Base-by-base conservation (phyloP, 2,888 invertebrate genomes). In the Meta bourneti region DNA sequence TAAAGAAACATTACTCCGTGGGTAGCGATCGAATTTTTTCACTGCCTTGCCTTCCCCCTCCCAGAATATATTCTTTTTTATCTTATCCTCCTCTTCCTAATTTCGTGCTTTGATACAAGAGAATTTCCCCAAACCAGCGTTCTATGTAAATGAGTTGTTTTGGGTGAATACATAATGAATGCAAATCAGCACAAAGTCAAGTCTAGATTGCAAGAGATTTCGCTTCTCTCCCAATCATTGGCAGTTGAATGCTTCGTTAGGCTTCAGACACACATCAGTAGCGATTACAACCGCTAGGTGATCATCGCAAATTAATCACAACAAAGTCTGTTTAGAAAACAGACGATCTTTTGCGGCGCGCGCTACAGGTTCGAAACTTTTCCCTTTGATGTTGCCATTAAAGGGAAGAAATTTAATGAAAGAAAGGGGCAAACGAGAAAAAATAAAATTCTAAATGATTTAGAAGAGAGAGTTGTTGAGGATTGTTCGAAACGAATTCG, bases 261-360 rank as follows among this genome's bases (percentile, higher is more conserved):
- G 49, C 82, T 87, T 69, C 70, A 70, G 86, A 81, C 80, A 79
- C 86, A 86, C 86, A 86, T 70, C 91, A 71, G 87, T 91, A 79
- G 82, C 91, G 91, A 91, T 91, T 91, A 91, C 91, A 91, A 88
- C 87, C 87, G 69, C 82, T 83, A 91, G 91, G 91, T 91, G 91
- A 91, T 91, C 91, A 91, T 91, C 91, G 91, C 91, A 91, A 91
- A 91, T 91, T 91, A 91, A 91, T 91, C 91, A 91, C 91, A 91
- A 91, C 91, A 83, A 91, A 91, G 80, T 90, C 78, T 87, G 87
- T 91, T 91, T 87, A 91, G 54, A 86, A 83, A 82, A 81, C 91
- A 87, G 82, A 87, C 87, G 78, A 82, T 91, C 83, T 84, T 88
- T 80, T 87, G 87, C 81, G 85, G 79, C 88, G 72, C 61, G 81